These are phyloP conservation scores for Drosophila nigritarsus DNA, from an alignment of 2,888 invertebrate species.

Conservation along the genomic window DNA sequence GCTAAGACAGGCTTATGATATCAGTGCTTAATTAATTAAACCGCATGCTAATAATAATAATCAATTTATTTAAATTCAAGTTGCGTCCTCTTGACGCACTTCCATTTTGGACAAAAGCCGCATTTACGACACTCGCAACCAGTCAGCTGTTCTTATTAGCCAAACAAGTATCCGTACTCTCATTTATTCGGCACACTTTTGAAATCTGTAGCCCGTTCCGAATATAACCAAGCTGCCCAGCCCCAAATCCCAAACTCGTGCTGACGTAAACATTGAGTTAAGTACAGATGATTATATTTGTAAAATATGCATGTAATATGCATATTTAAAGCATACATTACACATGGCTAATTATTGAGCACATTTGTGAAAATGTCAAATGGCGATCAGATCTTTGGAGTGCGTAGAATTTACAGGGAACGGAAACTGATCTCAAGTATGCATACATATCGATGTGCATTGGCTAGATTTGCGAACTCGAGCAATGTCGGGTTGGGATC, in stretches of 20 bases:
- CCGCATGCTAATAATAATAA: conserved; percentile 37
- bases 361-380: conserved; percentile 63
- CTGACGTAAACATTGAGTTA: conserved; percentile 57
- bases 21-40: conserved; percentile 5
- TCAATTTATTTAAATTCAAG: conserved; percentile 29
- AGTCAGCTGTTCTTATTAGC: conserved; percentile 23
- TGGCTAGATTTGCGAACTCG: conserved; percentile 21
- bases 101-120: conserved; percentile 12
- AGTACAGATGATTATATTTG: conserved; percentile 25
- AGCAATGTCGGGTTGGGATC: conserved; percentile 39
- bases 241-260: conserved; percentile 10
- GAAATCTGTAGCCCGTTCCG: conserved; percentile 29
- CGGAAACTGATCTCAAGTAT: conserved; percentile 37
- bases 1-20: not conserved
- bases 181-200: conserved; percentile 62
- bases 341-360: conserved; percentile 33
- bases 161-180: conserved; percentile 9
- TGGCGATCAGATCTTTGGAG: conserved; percentile 27
- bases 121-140: conserved; percentile 11
- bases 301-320: conserved; percentile 5
- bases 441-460: not conserved
- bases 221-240: conserved; percentile 31
- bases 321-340: conserved; percentile 20
- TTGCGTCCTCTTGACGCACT: conserved; percentile 30
- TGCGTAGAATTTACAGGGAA: conserved; percentile 44